phyloP scores from a whole-genome alignment of 2,888 invertebrate species.

The Gymnoscelis rufifasciata region DNA sequence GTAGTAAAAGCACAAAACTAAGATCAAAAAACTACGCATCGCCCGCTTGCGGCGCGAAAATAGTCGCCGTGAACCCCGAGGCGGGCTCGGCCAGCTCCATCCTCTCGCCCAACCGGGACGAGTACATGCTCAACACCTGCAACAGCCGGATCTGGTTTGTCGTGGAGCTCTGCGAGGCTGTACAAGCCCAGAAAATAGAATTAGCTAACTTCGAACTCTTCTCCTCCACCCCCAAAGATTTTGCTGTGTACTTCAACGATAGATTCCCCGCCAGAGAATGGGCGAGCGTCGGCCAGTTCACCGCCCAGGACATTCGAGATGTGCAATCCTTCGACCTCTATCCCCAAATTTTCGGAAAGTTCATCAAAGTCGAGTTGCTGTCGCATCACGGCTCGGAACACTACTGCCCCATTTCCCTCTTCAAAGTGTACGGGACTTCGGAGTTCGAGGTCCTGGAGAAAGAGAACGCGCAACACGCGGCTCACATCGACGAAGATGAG shows the following conservation, averaged over 20 bases:
- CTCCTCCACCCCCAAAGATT: slow-evolving; percentile 96
- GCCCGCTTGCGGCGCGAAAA: slow-evolving; percentile 97
- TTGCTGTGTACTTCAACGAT: slow-evolving; percentile 92
- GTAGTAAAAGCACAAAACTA: slow-evolving; percentile 81
- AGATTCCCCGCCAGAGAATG: slow-evolving; percentile 95
- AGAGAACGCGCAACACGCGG: slow-evolving; percentile 84
- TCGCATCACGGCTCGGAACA: slow-evolving; percentile 98
- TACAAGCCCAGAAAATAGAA: slow-evolving; percentile 96
- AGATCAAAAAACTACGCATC: slow-evolving; percentile 97
- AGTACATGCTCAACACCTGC: slow-evolving; percentile 98
- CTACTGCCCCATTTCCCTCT: slow-evolving; percentile 97
- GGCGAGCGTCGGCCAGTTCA: slow-evolving; percentile 92
- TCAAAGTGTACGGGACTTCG: slow-evolving; percentile 95
- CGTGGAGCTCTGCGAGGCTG: slow-evolving; percentile 98
- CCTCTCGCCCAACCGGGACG: slow-evolving; percentile 93
- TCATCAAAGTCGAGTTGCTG: slow-evolving; percentile 92
- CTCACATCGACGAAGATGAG: slow-evolving; percentile 82
- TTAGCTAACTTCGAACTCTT: slow-evolving; percentile 98
- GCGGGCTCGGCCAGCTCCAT: slow-evolving; percentile 92
- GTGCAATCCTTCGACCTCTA: slow-evolving; percentile 91
- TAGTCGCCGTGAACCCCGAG: slow-evolving; percentile 95
- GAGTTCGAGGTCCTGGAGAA: slow-evolving; percentile 94
- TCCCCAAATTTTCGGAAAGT: slow-evolving; percentile 91
- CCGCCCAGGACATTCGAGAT: slow-evolving; percentile 90
- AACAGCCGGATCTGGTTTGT: slow-evolving; percentile 96